phyloP scores from a whole-genome alignment of 2,113 vertebrate genomes.

The Pampusana beccarii region DNA sequence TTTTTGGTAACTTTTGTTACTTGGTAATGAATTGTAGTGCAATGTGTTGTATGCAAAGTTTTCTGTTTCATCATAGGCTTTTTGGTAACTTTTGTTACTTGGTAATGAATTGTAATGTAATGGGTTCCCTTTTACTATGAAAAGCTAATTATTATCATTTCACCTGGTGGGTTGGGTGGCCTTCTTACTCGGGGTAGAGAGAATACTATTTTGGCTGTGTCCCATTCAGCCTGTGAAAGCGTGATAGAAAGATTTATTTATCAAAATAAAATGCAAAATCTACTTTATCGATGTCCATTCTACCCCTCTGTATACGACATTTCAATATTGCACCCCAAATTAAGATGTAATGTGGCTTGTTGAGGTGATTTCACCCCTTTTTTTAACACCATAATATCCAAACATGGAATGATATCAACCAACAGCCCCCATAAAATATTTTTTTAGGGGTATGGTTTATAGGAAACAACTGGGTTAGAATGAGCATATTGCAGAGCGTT shows the following conservation, averaged over 20 bases:
- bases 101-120: background rate
- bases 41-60: background rate
- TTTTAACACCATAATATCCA: background rate
- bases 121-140: background rate
- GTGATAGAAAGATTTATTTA: background rate
- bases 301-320: background rate
- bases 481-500: background rate
- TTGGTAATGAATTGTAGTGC: background rate
- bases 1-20: background rate
- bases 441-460: background rate
- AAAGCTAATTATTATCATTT: background rate
- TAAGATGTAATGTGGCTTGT: accelerated
- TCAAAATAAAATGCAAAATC: background rate
- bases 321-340: background rate
- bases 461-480: constrained; percentile 10
- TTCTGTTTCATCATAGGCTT: background rate
- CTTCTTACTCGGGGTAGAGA: background rate
- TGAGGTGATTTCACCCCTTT: background rate
- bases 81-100: background rate
- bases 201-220: background rate
- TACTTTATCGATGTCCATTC: background rate
- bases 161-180: background rate
- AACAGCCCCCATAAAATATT: background rate
- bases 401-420: background rate
- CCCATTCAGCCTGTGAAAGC: background rate